Evolutionary conservation across 1,140 invertebrate genomes (phyloP).

Genomic region (Eubasilissa regina): DNA sequence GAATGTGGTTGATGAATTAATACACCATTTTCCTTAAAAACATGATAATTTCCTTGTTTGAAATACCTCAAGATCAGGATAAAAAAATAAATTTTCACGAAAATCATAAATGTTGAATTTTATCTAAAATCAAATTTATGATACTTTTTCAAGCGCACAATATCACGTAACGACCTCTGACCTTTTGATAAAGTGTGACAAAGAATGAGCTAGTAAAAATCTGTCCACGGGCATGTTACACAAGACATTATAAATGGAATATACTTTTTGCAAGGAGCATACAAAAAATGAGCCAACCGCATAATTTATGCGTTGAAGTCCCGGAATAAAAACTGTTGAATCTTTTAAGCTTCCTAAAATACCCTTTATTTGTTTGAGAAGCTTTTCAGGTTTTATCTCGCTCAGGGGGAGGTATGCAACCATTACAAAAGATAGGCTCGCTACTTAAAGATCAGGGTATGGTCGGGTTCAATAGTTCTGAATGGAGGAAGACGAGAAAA

Average conservation of each 20-base stretch:
- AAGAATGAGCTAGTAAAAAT: neutral
- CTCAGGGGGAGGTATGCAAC: neutral
- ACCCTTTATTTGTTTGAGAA: conserved; percentile 2
- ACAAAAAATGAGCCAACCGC: neutral
- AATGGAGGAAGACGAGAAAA: conserved; percentile 4
- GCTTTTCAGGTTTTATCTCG: conserved; percentile 18
- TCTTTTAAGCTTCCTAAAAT: conserved; percentile 4
- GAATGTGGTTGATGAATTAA: too few relatives aligned
- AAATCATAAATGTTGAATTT: too few relatives aligned
- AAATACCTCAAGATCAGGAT: too few relatives aligned
- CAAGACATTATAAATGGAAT: neutral
- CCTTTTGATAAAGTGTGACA: neutral
- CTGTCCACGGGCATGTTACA: neutral
- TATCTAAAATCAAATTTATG: neutral
- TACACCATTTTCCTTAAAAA: too few relatives aligned
- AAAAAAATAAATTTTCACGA: too few relatives aligned
- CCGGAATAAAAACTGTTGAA: conserved; percentile 14
- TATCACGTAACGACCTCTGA: conserved; percentile 8
- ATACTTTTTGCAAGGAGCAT: neutral
- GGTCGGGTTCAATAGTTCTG: neutral
- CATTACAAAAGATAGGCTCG: neutral
- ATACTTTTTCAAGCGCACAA: conserved; percentile 8
- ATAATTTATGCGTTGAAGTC: conserved; percentile 14
- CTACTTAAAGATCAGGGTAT: neutral
- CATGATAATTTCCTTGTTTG: too few relatives aligned